Conservation (phyloP, 1,140 invertebrate genomes). For the Epicauta chinensis region DNA sequence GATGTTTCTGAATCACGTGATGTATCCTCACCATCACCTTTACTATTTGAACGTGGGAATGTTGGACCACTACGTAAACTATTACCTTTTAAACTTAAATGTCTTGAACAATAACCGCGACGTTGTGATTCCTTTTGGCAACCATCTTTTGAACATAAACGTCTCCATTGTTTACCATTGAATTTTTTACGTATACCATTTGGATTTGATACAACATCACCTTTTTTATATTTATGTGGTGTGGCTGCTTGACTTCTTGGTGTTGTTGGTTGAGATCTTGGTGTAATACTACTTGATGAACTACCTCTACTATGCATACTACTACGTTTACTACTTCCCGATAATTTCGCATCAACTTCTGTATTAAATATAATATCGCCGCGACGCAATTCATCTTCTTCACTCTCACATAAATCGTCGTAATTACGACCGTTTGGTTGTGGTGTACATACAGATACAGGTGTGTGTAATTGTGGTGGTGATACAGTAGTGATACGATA, state of each 20-base stretch:
- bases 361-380: constrained; percentile 81
- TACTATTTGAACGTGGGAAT: constrained; percentile 45
- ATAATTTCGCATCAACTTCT: constrained; percentile 49
- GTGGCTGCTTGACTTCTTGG: constrained; percentile 81
- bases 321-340: constrained; percentile 79
- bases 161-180: constrained; percentile 98
- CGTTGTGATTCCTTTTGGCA: constrained; percentile 98
- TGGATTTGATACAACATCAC: constrained; percentile 93
- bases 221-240: constrained; percentile 96
- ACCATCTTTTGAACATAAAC: constrained; percentile 85
- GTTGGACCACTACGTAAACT: constrained; percentile 42
- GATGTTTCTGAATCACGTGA: constrained; percentile 84
- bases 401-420: constrained; percentile 81
- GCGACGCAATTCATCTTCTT: constrained; percentile 82
- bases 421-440: constrained; percentile 58
- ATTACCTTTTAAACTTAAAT: constrained; percentile 83
- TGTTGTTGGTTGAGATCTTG: constrained; percentile 80
- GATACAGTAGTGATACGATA: constrained; percentile 47
- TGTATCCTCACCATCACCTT: constrained; percentile 81
- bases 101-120: constrained; percentile 91
- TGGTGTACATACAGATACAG: constrained; percentile 45
- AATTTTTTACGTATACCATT: constrained; percentile 98
- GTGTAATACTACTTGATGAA: constrained; percentile 79
- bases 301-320: constrained; percentile 86
- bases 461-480: constrained; percentile 45